phyloP scores from a whole-genome alignment of 2,888 invertebrate genomes.

The Tetropium fuscum region DNA sequence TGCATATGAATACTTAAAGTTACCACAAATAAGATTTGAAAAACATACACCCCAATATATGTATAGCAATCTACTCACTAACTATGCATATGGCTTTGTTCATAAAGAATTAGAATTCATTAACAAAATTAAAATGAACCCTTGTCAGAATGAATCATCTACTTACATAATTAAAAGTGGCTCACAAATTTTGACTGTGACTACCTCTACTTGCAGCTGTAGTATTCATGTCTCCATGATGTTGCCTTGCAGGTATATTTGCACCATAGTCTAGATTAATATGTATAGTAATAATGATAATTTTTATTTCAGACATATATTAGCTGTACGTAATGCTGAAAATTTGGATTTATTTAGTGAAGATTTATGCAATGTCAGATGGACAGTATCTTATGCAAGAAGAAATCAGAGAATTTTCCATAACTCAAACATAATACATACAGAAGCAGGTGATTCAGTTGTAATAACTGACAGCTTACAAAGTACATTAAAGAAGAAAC shows the following conservation, averaged over 20 bases:
- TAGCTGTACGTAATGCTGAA: background rate
- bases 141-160: slow-evolving; percentile 5
- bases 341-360: background rate
- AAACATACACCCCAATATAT: slow-evolving; percentile 1
- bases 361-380: background rate
- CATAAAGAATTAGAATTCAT: slow-evolving; percentile 8
- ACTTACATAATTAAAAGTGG: background rate
- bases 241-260: background rate
- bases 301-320: background rate
- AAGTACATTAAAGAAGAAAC: background rate
- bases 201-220: background rate
- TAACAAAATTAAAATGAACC: slow-evolving; percentile 4
- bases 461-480: background rate
- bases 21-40: slow-evolving; percentile 7
- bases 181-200: background rate
- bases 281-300: background rate
- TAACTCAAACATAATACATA: background rate
- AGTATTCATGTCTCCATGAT: background rate
- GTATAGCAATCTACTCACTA: slow-evolving; percentile 12
- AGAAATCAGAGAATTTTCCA: slow-evolving; percentile 1
- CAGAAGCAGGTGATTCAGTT: background rate
- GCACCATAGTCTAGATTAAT: background rate
- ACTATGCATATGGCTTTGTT: slow-evolving; percentile 10
- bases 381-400: background rate
- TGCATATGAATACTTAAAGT: slow-evolving; percentile 17